These are phyloP conservation scores for Salvelinus sp. DNA, from an alignment of 2,113 vertebrate species.

Conservation along the genomic window DNA sequence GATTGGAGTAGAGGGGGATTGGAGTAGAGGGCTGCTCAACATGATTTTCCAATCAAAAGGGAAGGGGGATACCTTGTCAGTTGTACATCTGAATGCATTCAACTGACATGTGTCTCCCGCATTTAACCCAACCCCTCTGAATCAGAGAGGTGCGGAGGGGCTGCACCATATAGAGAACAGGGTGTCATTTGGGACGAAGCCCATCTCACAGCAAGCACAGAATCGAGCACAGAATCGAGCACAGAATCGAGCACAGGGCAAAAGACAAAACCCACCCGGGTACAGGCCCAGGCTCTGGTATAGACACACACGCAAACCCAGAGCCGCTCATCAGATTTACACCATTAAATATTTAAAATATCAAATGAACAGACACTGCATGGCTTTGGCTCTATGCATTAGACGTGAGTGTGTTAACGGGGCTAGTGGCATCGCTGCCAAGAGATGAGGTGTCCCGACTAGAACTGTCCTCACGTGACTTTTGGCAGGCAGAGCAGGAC, in stretches of 20 bases:
- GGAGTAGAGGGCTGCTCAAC: constrained; percentile 21
- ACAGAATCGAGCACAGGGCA: not conserved
- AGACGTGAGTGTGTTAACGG: not conserved
- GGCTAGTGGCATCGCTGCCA: not conserved
- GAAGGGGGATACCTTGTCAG: constrained; percentile 34
- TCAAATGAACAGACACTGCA: constrained; percentile 41
- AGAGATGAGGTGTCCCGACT: not conserved
- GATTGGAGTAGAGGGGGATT: not conserved
- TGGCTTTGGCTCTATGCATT: not conserved
- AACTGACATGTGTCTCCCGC: too few species aligned
- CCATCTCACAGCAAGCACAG: not conserved
- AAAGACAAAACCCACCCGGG: constrained; percentile 5
- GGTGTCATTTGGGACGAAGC: too few species aligned
- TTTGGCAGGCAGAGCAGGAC: too few species aligned
- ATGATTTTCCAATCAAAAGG: constrained; percentile 69
- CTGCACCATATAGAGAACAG: too few species aligned
- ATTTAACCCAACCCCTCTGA: too few species aligned
- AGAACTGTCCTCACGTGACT: not conserved
- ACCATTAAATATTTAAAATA: constrained; percentile 58
- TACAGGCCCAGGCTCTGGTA: not conserved
- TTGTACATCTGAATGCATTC: not conserved
- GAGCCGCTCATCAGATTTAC: constrained; percentile 34
- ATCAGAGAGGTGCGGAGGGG: too few species aligned
- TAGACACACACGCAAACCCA: not conserved
- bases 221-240: too few species aligned